Conservation (phyloP, 2,888 invertebrate genomes). For the Cenopis cana region DNA sequence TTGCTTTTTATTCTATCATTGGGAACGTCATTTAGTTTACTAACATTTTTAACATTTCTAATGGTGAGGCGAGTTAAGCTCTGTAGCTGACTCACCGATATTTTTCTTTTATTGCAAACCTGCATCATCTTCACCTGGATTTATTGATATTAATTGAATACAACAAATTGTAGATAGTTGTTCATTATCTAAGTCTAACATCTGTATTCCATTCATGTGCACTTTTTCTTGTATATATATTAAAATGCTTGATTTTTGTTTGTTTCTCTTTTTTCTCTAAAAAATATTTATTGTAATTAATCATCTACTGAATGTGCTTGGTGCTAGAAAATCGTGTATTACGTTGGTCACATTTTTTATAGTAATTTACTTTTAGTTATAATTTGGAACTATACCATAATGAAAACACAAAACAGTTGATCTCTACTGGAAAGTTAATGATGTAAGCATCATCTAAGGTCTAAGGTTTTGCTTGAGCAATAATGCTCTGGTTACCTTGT, state of each 20-base stretch:
- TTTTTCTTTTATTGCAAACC: neutral
- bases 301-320: neutral
- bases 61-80: neutral
- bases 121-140: neutral
- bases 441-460: no score
- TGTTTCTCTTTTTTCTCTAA: neutral
- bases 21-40: neutral
- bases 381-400: neutral
- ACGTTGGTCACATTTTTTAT: constrained; percentile 28
- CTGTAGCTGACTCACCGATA: neutral
- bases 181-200: neutral
- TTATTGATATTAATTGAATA: no score
- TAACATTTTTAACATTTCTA: neutral
- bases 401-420: neutral
- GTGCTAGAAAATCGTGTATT: constrained; percentile 15
- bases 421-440: no score
- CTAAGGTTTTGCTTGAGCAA: no score
- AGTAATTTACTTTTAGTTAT: neutral
- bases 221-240: neutral
- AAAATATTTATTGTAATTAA: neutral
- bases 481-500: no score
- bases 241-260: constrained; percentile 5
- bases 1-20: constrained; percentile 5
- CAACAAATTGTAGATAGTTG: no score
- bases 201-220: no score